phyloP scores from a whole-genome alignment of 2,113 vertebrate genomes.

The Pachyramphus minor region DNA sequence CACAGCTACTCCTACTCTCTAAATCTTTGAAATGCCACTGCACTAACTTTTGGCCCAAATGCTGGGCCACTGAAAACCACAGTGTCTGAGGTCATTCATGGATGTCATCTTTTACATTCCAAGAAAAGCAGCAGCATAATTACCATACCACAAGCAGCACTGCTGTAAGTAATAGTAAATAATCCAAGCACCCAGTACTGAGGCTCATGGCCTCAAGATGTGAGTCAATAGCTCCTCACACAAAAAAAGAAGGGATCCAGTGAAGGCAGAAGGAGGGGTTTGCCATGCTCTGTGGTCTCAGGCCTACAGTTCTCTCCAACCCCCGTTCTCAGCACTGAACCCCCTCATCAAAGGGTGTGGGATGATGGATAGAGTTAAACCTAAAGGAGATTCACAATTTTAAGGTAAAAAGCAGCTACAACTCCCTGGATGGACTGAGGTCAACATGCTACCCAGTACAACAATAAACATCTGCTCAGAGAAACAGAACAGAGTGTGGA shows the following conservation, averaged over 20 bases:
- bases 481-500: no score
- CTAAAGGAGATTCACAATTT: no score
- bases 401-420: no score
- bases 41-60: not conserved
- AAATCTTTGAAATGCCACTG: not conserved
- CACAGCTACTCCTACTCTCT: not conserved
- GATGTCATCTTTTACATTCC: not conserved
- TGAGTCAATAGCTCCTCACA: not conserved
- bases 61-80: not conserved
- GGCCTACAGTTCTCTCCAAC: rapidly evolving
- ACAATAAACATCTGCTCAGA: no score
- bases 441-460: no score
- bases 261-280: not conserved
- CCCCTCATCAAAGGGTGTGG: not conserved
- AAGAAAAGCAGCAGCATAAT: not conserved
- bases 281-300: not conserved
- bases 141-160: not conserved
- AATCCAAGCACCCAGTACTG: not conserved
- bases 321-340: not conserved
- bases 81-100: rapidly evolving
- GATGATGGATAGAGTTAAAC: no score
- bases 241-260: not conserved
- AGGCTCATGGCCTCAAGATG: not conserved
- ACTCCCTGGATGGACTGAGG: no score
- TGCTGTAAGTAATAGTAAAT: not conserved